Evolutionary conservation across 2,888 invertebrate genomes (phyloP).

Genomic region (Nudaria mundana): DNA sequence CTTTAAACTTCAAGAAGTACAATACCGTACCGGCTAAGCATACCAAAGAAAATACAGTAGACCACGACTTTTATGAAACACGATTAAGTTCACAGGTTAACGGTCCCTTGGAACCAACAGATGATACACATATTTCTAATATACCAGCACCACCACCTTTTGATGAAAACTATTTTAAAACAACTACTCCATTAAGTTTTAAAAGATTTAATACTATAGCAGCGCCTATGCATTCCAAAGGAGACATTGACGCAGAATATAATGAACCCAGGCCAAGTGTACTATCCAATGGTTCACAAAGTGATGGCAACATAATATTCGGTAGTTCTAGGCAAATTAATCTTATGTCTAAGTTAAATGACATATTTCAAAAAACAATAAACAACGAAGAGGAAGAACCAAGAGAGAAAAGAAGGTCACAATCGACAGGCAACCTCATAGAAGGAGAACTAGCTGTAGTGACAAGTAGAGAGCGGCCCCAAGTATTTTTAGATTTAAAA

Average conservation of each 20-base stretch:
- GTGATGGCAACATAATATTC: conserved; percentile 54
- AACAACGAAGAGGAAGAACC: conserved; percentile 50
- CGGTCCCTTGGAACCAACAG: conserved; percentile 41
- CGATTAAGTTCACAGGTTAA: conserved; percentile 14
- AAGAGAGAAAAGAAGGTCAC: conserved; percentile 49
- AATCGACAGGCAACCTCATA: conserved; percentile 59
- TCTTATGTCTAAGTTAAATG: conserved; percentile 69
- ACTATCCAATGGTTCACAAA: conserved; percentile 48
- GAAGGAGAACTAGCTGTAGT: conserved; percentile 40
- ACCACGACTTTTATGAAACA: conserved; percentile 38
- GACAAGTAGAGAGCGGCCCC: conserved; percentile 41
- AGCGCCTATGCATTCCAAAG: conserved; percentile 39
- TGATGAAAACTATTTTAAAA: conserved; percentile 57
- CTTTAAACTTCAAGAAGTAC: conserved; percentile 31
- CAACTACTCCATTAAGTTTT: conserved; percentile 22
- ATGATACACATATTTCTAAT: conserved; percentile 46
- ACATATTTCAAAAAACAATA: conserved; percentile 64
- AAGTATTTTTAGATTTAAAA: conserved; percentile 58
- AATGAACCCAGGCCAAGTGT: conserved; percentile 49
- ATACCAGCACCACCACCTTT: conserved; percentile 38
- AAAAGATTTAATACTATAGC: conserved; percentile 42
- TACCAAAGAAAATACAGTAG: conserved; percentile 17
- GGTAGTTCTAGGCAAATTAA: conserved; percentile 60
- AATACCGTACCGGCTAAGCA: conserved; percentile 40
- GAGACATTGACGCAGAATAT: conserved; percentile 27